phyloP scores from a whole-genome alignment of 2,797 vertebrate species.

The Sternotherus odoratus region DNA sequence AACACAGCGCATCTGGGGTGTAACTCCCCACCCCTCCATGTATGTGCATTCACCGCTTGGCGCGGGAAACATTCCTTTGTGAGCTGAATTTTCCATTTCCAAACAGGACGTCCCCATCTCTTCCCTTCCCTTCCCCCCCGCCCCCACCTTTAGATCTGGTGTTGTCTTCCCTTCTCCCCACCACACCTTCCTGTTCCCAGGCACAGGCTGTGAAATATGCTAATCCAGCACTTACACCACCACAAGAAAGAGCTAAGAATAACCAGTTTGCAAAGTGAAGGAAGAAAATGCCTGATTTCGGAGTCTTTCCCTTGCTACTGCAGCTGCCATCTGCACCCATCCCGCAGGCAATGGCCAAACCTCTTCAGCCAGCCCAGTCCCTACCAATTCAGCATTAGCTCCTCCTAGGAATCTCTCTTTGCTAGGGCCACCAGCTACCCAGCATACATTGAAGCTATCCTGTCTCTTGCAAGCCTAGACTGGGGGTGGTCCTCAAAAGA shows the following conservation, averaged over 20 bases:
- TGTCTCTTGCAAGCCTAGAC: neutral
- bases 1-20: neutral
- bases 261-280: neutral
- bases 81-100: slow-evolving; percentile 60
- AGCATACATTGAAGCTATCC: neutral
- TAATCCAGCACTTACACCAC: slow-evolving; percentile 26
- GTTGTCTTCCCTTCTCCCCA: slow-evolving; percentile 60
- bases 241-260: slow-evolving; percentile 42
- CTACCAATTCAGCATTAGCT: no score
- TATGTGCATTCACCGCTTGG: neutral
- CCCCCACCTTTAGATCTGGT: slow-evolving; percentile 67
- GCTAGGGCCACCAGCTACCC: neutral
- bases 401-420: neutral
- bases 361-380: neutral
- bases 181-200: slow-evolving; percentile 52
- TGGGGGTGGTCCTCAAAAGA: neutral
- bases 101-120: slow-evolving; percentile 28
- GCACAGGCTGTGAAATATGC: slow-evolving; percentile 70
- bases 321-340: neutral
- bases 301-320: rapidly evolving
- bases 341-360: neutral
- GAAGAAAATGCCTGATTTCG: neutral
- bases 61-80: slow-evolving; percentile 47
- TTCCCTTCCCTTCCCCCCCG: slow-evolving; percentile 24
- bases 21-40: neutral